These are phyloP conservation scores for Okamejei kenojei DNA, from an alignment of 2,797 vertebrate species.

Conservation along the genomic window DNA sequence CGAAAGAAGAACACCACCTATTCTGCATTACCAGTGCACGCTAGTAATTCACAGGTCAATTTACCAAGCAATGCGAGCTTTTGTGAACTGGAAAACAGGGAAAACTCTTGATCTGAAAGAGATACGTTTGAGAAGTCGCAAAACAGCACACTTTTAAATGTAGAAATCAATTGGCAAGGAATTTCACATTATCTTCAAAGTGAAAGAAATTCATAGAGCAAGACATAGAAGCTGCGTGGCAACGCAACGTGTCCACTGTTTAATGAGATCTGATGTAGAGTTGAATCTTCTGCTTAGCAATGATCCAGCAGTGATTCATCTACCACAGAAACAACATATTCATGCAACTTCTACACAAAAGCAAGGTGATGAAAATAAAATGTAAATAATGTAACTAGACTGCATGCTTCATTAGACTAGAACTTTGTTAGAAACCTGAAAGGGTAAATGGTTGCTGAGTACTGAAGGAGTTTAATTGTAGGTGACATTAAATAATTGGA, in stretches of 20 bases:
- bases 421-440: neutral
- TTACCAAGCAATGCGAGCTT: too few relatives aligned
- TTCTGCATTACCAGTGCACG: too few relatives aligned
- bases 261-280: neutral
- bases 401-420: neutral
- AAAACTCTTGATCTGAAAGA: too few relatives aligned
- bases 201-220: neutral
- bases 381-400: conserved; percentile 4
- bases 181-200: neutral
- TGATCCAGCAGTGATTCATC: conserved; percentile 22
- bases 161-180: neutral
- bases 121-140: neutral
- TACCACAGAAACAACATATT: neutral
- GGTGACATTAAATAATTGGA: conserved; percentile 8
- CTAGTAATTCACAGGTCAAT: too few relatives aligned
- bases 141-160: neutral
- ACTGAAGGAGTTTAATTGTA: neutral
- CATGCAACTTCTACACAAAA: neutral
- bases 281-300: neutral
- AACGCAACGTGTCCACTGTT: neutral
- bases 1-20: too few relatives aligned
- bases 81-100: neutral
- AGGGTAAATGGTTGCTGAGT: neutral
- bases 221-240: neutral
- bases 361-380: neutral